Conservation (phyloP, 1,140 invertebrate genomes). For the Drosophila baimaii region DNA sequence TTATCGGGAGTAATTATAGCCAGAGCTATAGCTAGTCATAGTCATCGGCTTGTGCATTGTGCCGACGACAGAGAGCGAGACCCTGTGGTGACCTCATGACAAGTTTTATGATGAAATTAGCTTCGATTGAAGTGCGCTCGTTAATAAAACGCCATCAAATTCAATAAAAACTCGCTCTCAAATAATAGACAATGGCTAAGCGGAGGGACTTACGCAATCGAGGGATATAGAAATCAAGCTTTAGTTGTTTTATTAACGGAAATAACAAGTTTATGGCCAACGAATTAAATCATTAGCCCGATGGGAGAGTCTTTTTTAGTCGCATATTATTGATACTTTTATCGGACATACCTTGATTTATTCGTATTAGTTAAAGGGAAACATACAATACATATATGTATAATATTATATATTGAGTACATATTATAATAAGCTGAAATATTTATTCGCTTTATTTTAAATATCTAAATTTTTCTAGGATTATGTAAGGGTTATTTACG, state of each 20-base stretch:
- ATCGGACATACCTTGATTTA: background rate
- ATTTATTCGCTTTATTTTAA: too few relatives aligned
- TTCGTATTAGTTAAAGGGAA: background rate
- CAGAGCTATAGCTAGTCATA: constrained; percentile 8
- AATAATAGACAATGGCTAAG: constrained; percentile 25
- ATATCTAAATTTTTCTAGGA: too few relatives aligned
- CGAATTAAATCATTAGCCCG: constrained; percentile 24
- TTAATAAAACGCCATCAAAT: constrained; percentile 50
- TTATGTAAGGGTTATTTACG: too few relatives aligned
- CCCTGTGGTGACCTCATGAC: constrained; percentile 59
- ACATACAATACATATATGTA: background rate
- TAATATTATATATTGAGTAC: too few relatives aligned
- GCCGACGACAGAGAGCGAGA: constrained; percentile 10
- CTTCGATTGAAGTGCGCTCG: constrained; percentile 44
- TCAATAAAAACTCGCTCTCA: constrained; percentile 45
- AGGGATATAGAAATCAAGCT: constrained; percentile 10
- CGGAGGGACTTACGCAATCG: constrained; percentile 36
- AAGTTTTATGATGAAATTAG: constrained; percentile 60
- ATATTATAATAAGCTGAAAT: too few relatives aligned
- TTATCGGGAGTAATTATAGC: constrained; percentile 45
- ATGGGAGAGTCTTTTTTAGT: background rate
- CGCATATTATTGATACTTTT: background rate
- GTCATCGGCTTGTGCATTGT: constrained; percentile 8
- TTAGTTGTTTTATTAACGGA: constrained; percentile 15
- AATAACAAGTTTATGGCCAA: constrained; percentile 26